phyloP scores from a whole-genome alignment of 2,113 vertebrate genomes.

The Pungitius pungitius region DNA sequence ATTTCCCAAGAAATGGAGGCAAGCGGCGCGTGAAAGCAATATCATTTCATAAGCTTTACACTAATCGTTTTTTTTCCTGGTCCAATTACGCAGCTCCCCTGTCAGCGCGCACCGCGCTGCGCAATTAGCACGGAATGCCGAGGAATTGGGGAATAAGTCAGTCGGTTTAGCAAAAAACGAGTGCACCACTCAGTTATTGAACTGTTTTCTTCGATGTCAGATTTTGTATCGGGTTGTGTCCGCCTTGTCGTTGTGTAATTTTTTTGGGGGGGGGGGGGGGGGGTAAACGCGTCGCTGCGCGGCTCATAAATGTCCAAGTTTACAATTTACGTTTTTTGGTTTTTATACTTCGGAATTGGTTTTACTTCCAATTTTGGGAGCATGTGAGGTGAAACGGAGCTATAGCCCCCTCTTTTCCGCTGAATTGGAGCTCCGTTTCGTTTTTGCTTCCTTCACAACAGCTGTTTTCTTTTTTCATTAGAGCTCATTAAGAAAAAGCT shows the following conservation, averaged over 20 bases:
- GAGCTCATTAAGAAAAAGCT: conserved; percentile 42
- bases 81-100: conserved; percentile 66
- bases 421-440: conserved; percentile 25
- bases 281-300: neutral
- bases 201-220: conserved; percentile 63
- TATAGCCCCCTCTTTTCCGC: neutral
- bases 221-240: conserved; percentile 52
- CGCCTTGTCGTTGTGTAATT: neutral
- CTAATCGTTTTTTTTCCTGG: conserved; percentile 62
- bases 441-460: no score
- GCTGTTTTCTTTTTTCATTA: conserved; percentile 54
- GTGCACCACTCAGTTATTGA: conserved; percentile 55
- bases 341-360: no score
- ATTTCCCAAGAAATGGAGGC: conserved; percentile 34
- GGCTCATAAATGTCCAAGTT: conserved; percentile 4
- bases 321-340: neutral
- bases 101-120: conserved; percentile 58
- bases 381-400: conserved; percentile 27
- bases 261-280: conserved; percentile 8
- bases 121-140: conserved; percentile 69
- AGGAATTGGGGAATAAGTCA: conserved; percentile 71
- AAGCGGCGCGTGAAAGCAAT: conserved; percentile 53
- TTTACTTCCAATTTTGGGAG: neutral
- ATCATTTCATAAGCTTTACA: conserved; percentile 63
- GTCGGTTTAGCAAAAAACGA: conserved; percentile 64